A percentile compares a stretch with the other conserved stretches of the same genome.
Conservation (phyloP, 2,888 invertebrate species). For the Crocallis elinguaria region DNA sequence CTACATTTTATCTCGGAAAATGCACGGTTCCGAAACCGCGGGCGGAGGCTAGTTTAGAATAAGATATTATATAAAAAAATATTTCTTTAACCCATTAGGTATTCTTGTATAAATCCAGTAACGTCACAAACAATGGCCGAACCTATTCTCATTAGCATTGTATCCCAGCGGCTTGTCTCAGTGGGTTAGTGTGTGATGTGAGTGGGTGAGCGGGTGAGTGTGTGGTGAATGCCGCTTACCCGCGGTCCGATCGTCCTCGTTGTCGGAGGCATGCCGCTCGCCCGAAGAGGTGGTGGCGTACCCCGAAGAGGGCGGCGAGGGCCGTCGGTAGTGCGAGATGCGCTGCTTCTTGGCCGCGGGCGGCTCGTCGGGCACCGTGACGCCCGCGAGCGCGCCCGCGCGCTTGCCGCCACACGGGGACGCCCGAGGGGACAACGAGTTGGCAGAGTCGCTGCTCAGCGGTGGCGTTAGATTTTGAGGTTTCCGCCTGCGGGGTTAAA, state of each 20-base stretch:
- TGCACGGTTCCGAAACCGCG: no score
- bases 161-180: no score
- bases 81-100: no score
- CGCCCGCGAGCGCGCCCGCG: constrained; percentile 87
- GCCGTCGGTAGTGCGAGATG: constrained; percentile 90
- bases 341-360: constrained; percentile 90
- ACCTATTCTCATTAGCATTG: no score
- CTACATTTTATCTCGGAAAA: no score
- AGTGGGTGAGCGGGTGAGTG: no score
- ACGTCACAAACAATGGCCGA: no score
- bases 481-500: constrained; percentile 87
- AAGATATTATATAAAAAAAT: no score
- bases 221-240: no score
- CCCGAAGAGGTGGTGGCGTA: constrained; percentile 79
- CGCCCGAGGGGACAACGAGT: constrained; percentile 92
- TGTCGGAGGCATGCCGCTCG: constrained; percentile 81
- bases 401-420: constrained; percentile 84
- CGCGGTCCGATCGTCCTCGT: constrained; percentile 77
- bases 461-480: constrained; percentile 96
- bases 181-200: no score
- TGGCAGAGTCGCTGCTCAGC: constrained; percentile 93
- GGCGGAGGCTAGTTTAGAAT: no score
- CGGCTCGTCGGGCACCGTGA: constrained; percentile 70
- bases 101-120: no score
- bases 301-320: constrained; percentile 75